Conservation (phyloP, 2,797 vertebrate species). For the Etheostoma nigrum region DNA sequence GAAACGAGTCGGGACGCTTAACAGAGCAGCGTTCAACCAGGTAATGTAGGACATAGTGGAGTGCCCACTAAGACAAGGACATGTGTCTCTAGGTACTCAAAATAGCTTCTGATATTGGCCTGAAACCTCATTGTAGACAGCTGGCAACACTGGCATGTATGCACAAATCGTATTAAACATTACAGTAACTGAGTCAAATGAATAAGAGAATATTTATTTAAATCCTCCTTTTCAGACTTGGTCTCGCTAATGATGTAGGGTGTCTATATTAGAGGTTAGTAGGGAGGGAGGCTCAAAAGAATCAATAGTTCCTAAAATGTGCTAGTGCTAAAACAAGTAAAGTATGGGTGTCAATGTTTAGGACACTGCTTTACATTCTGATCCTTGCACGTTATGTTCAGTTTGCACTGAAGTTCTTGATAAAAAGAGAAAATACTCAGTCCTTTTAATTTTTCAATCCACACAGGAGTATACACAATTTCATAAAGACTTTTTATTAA, state of each 20-base stretch:
- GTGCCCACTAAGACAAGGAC: neutral
- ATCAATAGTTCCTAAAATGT: neutral
- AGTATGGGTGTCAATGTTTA: too few species aligned
- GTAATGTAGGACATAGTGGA: conserved; percentile 46
- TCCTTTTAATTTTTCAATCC: too few species aligned
- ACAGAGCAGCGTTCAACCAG: conserved; percentile 83
- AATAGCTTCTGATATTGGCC: neutral
- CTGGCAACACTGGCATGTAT: too few species aligned
- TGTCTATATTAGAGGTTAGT: neutral
- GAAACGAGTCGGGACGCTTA: conserved; percentile 88
- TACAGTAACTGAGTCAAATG: neutral
- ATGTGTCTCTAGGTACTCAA: neutral
- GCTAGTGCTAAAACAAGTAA: neutral
- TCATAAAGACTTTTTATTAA: too few species aligned
- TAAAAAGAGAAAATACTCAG: too few species aligned
- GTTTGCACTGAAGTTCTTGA: too few species aligned
- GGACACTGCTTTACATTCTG: too few species aligned
- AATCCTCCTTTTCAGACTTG: too few species aligned
- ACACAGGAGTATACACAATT: too few species aligned
- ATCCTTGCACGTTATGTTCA: too few species aligned
- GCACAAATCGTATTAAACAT: neutral
- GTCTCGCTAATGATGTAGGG: neutral
- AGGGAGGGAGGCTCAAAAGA: neutral
- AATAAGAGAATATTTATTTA: neutral
- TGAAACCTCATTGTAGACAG: neutral